Evolutionary conservation across 1,140 invertebrate genomes (phyloP).

Genomic region (Trissolcus basalis): DNA sequence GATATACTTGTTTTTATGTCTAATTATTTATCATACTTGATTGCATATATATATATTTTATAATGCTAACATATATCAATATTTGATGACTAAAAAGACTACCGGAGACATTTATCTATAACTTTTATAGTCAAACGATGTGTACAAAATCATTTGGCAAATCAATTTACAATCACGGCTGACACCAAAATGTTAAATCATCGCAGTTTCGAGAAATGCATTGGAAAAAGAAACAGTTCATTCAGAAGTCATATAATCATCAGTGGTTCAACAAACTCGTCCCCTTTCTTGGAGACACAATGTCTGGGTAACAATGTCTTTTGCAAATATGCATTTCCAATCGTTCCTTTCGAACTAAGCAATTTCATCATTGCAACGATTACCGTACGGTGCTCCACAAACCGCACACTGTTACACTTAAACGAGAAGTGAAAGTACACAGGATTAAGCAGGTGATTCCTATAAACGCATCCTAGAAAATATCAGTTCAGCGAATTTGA

Average conservation of each 20-base stretch:
- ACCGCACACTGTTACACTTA: conserved; percentile 30
- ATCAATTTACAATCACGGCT: conserved; percentile 6
- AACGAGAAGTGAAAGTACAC: conserved; percentile 45
- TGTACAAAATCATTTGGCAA: conserved; percentile 5
- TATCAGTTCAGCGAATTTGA: conserved; percentile 21
- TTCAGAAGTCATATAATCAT: conserved; percentile 24
- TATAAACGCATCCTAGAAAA: conserved; percentile 43
- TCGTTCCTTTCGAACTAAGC: conserved; percentile 29
- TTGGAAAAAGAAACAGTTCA: conserved; percentile 23
- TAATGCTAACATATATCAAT: conserved; percentile 44
- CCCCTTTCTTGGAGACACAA: conserved; percentile 18
- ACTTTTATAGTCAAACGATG: conserved; percentile 8
- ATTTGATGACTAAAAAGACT: conserved; percentile 20
- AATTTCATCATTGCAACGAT: conserved; percentile 34
- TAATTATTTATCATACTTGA: conserved; percentile 9
- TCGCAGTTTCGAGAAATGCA: conserved; percentile 35
- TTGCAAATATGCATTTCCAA: conserved; percentile 23
- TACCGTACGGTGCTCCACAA: conserved; percentile 33
- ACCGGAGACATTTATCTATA: conserved; percentile 42
- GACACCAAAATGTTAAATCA: neutral
- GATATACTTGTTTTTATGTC: conserved; percentile 20
- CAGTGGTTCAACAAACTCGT: conserved; percentile 45
- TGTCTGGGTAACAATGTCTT: conserved; percentile 21
- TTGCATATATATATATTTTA: conserved; percentile 35
- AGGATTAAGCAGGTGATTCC: conserved; percentile 38